Evolutionary conservation across 2,888 invertebrate species (phyloP).

Genomic region (Urechis unicinctus): DNA sequence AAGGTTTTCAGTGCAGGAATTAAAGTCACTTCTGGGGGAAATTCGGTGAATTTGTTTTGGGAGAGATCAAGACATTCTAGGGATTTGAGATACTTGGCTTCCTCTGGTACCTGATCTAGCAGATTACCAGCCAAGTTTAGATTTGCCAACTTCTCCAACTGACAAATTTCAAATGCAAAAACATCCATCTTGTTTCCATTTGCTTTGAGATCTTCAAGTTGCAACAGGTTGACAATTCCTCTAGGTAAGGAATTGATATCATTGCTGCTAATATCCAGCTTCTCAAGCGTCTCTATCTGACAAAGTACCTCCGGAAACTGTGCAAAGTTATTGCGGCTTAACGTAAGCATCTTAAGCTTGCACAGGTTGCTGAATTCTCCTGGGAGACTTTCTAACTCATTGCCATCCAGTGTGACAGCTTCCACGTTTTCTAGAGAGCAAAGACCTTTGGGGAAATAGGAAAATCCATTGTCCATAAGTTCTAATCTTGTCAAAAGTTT

Average conservation of each 20-base stretch:
- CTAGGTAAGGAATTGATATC: slow-evolving; percentile 25
- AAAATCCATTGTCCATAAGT: slow-evolving; percentile 34
- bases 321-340: slow-evolving; percentile 31
- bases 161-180: slow-evolving; percentile 30
- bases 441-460: slow-evolving; percentile 32
- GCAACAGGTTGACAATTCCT: slow-evolving; percentile 28
- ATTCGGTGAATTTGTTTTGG: slow-evolving; percentile 37
- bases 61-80: slow-evolving; percentile 36
- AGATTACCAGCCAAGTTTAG: slow-evolving; percentile 32
- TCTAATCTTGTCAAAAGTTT: slow-evolving; percentile 31
- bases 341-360: slow-evolving; percentile 30
- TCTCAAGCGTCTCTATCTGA: slow-evolving; percentile 24
- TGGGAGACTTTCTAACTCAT: slow-evolving; percentile 29
- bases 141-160: slow-evolving; percentile 23
- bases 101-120: slow-evolving; percentile 48
- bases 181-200: slow-evolving; percentile 26
- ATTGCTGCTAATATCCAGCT: slow-evolving; percentile 29
- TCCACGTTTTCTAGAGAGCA: slow-evolving; percentile 30
- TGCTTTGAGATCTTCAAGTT: slow-evolving; percentile 27
- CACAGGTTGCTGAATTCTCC: slow-evolving; percentile 32
- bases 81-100: slow-evolving; percentile 70
- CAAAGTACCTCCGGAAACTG: slow-evolving; percentile 30
- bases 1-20: slow-evolving; percentile 34
- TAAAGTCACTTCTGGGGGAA: slow-evolving; percentile 34
- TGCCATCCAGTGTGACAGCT: slow-evolving; percentile 25